These are phyloP conservation scores for Tenebrio molitor DNA, from an alignment of 1,140 invertebrate species.

Conservation along the genomic window DNA sequence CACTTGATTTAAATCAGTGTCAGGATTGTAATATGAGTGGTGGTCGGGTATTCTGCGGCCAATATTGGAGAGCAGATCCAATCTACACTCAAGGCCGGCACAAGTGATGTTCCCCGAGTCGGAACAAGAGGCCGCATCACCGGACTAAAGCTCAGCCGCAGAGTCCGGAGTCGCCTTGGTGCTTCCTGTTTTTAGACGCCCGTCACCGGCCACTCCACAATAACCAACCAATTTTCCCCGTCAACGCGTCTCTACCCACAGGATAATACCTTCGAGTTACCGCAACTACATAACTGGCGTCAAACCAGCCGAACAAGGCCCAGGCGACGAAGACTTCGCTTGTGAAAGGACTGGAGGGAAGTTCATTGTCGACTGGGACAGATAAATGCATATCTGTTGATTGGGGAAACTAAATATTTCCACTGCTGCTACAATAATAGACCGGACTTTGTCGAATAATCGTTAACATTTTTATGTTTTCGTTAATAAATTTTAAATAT, in stretches of 20 bases:
- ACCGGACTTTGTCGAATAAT: no score
- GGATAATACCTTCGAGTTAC: slow-evolving; percentile 36
- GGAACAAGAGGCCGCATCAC: slow-evolving; percentile 51
- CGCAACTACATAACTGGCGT: background rate
- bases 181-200: slow-evolving; percentile 43
- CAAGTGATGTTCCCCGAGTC: slow-evolving; percentile 56
- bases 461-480: no score
- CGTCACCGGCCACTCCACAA: slow-evolving; percentile 43
- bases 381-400: no score
- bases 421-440: no score
- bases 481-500: no score
- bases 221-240: slow-evolving; percentile 53
- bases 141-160: slow-evolving; percentile 35
- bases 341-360: no score
- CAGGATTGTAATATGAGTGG: slow-evolving; percentile 46
- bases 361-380: no score
- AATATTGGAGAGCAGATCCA: slow-evolving; percentile 51
- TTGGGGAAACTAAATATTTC: no score
- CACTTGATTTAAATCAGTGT: slow-evolving; percentile 45
- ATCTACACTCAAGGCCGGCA: slow-evolving; percentile 54
- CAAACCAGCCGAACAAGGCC: background rate
- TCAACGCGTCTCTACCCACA: slow-evolving; percentile 43
- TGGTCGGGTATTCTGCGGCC: slow-evolving; percentile 35
- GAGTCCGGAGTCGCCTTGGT: slow-evolving; percentile 35
- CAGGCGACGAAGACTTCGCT: no score